Evolutionary conservation across 2,888 invertebrate genomes (phyloP).

Genomic region (Neoascia interrupta): DNA sequence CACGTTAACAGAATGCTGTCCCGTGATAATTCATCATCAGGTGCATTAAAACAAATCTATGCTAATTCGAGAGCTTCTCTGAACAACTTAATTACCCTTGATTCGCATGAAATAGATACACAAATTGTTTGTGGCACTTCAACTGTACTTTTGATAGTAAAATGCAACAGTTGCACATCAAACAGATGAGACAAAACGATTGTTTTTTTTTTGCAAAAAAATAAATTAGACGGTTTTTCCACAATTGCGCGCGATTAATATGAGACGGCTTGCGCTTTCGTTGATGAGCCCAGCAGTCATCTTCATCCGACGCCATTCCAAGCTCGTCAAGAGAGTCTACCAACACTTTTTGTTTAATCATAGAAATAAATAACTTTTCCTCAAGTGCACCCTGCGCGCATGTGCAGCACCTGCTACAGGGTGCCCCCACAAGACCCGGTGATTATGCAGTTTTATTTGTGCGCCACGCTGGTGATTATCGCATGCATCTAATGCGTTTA

Average conservation of each 20-base stretch:
- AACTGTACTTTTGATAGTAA: not conserved
- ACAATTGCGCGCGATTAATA: constrained; percentile 36
- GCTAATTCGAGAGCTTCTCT: constrained; percentile 37
- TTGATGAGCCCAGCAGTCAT: constrained; percentile 22
- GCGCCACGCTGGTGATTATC: constrained; percentile 58
- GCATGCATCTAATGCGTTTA: constrained; percentile 65
- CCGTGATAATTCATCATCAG: not conserved
- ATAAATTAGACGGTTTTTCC: not conserved
- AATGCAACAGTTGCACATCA: not conserved
- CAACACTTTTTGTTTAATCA: constrained; percentile 55
- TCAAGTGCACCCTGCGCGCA: constrained; percentile 2
- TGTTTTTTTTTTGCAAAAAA: constrained; percentile 11
- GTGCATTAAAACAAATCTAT: constrained; percentile 32
- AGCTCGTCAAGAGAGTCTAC: constrained; percentile 33
- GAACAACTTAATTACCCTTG: constrained; percentile 50
- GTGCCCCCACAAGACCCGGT: constrained; percentile 24
- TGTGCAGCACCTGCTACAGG: constrained; percentile 7
- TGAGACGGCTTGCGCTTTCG: constrained; percentile 50
- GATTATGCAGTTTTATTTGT: constrained; percentile 65
- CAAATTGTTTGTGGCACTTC: constrained; percentile 54
- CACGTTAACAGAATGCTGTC: not conserved
- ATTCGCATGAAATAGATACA: constrained; percentile 63
- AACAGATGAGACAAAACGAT: too few species aligned
- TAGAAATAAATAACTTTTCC: constrained; percentile 56
- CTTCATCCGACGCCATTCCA: constrained; percentile 22